These are phyloP conservation scores for Nephrotoma guestfalica DNA, from an alignment of 2,888 invertebrate species.

Conservation along the genomic window DNA sequence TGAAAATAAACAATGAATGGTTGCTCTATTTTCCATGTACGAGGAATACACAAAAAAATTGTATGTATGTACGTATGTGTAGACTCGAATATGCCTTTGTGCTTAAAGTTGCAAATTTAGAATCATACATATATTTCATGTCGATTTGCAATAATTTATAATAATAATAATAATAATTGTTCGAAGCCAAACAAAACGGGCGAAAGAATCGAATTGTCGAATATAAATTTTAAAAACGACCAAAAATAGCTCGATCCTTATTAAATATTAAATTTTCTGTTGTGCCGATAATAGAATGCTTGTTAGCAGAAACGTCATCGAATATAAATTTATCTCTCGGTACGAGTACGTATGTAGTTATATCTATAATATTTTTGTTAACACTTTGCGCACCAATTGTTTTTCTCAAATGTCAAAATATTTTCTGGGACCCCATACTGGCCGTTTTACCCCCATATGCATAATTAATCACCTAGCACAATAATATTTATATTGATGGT, in stretches of 20 bases:
- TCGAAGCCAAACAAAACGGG: background rate
- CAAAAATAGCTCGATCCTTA: background rate
- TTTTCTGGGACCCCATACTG: background rate
- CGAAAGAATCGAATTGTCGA: too few species aligned
- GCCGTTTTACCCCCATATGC: background rate
- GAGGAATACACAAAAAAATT: background rate
- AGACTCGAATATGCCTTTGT: background rate
- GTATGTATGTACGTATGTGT: background rate
- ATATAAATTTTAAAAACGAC: background rate
- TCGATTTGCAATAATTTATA: background rate
- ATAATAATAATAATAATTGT: background rate
- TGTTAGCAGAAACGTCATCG: background rate
- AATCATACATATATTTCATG: background rate
- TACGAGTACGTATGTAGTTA: background rate
- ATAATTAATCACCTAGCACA: background rate
- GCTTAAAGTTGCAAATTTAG: background rate
- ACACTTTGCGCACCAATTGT: background rate
- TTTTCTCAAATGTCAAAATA: background rate
- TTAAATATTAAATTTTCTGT: too few species aligned
- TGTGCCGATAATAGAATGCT: background rate
- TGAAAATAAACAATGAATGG: background rate
- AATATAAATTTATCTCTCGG: background rate
- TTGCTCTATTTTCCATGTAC: background rate
- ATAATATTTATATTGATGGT: background rate
- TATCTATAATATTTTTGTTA: background rate